Conservation (phyloP, 2,113 vertebrate species). For the Lanius collurio region DNA sequence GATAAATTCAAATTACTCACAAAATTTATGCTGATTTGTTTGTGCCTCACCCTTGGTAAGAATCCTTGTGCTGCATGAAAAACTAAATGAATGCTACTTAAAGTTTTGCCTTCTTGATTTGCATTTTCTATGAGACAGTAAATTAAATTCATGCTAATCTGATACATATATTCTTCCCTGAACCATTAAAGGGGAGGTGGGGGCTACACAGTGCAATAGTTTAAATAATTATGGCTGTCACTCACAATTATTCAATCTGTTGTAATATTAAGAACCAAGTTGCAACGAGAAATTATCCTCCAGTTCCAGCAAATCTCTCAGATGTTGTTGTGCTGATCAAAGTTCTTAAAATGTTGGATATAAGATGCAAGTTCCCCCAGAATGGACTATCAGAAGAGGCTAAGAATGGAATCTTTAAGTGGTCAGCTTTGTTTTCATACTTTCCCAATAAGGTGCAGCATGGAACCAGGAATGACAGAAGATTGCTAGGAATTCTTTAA, state of each 20-base stretch:
- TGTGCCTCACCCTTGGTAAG: background rate
- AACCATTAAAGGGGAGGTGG: constrained; percentile 3
- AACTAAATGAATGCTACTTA: constrained; percentile 18
- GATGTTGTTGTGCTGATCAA: background rate
- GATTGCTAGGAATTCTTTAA: background rate
- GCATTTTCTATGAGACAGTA: constrained; percentile 31
- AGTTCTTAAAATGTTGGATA: background rate
- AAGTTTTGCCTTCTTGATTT: constrained; percentile 44
- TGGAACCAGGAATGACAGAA: background rate
- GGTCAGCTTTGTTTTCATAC: background rate
- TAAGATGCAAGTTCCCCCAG: background rate
- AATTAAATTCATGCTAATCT: constrained; percentile 43
- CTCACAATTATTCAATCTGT: background rate
- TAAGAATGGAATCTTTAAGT: background rate
- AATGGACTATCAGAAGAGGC: background rate
- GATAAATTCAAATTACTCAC: background rate
- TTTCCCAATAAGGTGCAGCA: background rate
- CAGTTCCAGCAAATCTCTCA: background rate
- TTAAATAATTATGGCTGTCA: constrained; percentile 31
- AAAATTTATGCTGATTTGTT: constrained; percentile 13
- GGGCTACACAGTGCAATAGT: background rate
- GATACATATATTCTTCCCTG: background rate
- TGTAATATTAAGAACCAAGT: background rate
- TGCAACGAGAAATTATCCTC: background rate
- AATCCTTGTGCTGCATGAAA: background rate